These are phyloP conservation scores for Branchipolynoe longqiensis DNA, from an alignment of 2,888 invertebrate genomes.

Conservation along the genomic window DNA sequence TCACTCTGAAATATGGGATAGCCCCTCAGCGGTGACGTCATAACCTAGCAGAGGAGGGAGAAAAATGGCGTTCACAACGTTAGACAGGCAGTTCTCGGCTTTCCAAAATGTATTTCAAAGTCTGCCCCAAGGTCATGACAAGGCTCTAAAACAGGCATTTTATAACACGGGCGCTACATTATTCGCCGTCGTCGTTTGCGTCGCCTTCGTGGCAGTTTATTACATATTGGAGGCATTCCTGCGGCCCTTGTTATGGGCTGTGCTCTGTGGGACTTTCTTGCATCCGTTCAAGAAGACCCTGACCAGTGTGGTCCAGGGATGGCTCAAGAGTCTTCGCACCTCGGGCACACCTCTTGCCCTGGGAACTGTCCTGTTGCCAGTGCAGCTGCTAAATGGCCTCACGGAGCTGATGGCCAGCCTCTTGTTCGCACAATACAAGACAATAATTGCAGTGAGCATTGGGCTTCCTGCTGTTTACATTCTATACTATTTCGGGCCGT, in stretches of 20 bases:
- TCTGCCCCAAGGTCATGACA: slow-evolving; percentile 85
- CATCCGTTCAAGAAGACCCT: slow-evolving; percentile 95
- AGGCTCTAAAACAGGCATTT: slow-evolving; percentile 94
- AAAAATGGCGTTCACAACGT: slow-evolving; percentile 58
- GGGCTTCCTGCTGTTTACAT: slow-evolving; percentile 84
- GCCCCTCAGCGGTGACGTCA: neutral
- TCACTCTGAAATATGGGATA: no score
- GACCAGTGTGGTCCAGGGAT: slow-evolving; percentile 88
- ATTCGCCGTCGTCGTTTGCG: slow-evolving; percentile 86
- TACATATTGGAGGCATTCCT: slow-evolving; percentile 91
- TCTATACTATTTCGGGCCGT: slow-evolving; percentile 88
- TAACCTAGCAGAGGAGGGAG: no score
- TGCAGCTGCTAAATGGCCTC: slow-evolving; percentile 86
- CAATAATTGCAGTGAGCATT: slow-evolving; percentile 83
- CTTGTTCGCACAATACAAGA: slow-evolving; percentile 87
- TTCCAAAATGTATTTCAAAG: slow-evolving; percentile 75
- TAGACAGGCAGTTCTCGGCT: slow-evolving; percentile 67
- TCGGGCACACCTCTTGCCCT: slow-evolving; percentile 83
- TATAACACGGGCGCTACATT: slow-evolving; percentile 93
- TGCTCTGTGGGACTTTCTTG: slow-evolving; percentile 97
- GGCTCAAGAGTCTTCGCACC: slow-evolving; percentile 84
- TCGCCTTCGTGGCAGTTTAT: slow-evolving; percentile 83
- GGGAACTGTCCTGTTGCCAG: slow-evolving; percentile 84
- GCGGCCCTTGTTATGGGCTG: slow-evolving; percentile 96
- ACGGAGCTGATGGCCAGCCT: slow-evolving; percentile 89